These are phyloP conservation scores for Epistrophe grossulariae DNA, from an alignment of 2,888 invertebrate genomes.

Conservation along the genomic window DNA sequence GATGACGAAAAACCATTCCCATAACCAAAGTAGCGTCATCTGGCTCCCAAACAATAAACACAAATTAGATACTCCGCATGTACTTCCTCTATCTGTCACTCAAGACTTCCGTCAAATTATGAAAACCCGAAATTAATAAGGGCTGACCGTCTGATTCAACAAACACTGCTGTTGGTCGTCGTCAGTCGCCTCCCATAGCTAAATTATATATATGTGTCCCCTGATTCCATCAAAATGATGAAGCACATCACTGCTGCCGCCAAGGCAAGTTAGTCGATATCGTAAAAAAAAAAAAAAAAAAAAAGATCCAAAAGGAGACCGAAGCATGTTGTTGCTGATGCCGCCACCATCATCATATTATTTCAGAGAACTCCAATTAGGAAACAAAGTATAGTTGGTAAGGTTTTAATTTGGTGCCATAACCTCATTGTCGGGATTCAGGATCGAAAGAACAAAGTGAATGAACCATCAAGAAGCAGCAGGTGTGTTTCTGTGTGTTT, in stretches of 20 bases:
- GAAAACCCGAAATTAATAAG: constrained; percentile 69
- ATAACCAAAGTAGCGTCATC: constrained; percentile 50
- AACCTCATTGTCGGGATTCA: constrained; percentile 51
- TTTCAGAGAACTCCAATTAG: constrained; percentile 65
- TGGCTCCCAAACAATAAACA: constrained; percentile 63
- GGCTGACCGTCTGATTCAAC: constrained; percentile 58
- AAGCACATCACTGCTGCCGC: constrained; percentile 48
- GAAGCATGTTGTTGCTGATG: neutral
- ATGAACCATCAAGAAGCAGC: constrained; percentile 24
- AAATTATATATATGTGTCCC: constrained; percentile 39
- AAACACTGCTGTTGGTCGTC: constrained; percentile 30
- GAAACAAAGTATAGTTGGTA: constrained; percentile 72
- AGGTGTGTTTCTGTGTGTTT: constrained; percentile 53
- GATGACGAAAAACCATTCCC: constrained; percentile 21
- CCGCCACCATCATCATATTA: neutral
- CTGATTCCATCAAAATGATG: constrained; percentile 64
- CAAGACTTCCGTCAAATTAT: constrained; percentile 71
- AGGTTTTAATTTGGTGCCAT: constrained; percentile 72
- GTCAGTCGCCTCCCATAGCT: constrained; percentile 14
- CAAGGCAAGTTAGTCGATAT: constrained; percentile 52
- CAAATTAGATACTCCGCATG: constrained; percentile 54
- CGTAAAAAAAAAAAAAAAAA: constrained; percentile 19
- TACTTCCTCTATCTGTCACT: constrained; percentile 73
- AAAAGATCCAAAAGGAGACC: constrained; percentile 12
- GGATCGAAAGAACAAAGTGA: constrained; percentile 1